A percentile compares a stretch with the other conserved stretches of the same genome.
phyloP scores from a whole-genome alignment of 1,140 invertebrate species.

The Berghia stephanieae region DNA sequence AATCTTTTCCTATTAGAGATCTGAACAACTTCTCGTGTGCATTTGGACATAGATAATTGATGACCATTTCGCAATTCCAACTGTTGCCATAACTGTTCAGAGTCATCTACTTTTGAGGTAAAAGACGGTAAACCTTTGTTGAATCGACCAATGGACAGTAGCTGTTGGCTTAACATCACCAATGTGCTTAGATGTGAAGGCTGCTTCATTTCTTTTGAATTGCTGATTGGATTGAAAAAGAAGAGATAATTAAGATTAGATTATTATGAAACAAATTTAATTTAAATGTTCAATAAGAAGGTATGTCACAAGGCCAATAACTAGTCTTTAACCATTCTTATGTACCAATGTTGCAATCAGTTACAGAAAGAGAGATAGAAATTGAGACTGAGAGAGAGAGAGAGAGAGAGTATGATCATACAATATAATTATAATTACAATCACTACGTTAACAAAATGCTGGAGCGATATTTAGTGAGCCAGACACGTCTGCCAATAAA shows the following conservation, averaged over 20 bases:
- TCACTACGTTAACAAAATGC: too few relatives aligned
- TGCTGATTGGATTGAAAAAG: neutral
- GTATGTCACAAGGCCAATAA: too few relatives aligned
- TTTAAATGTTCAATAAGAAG: too few relatives aligned
- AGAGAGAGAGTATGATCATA: too few relatives aligned
- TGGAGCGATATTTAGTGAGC: too few relatives aligned
- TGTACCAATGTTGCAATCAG: too few relatives aligned
- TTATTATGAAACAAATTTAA: too few relatives aligned
- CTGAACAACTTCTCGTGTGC: slow-evolving; percentile 13
- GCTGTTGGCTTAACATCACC: slow-evolving; percentile 27
- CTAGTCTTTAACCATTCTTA: too few relatives aligned
- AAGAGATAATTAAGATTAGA: neutral
- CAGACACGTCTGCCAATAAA: too few relatives aligned
- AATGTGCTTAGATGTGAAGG: neutral
- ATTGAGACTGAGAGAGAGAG: too few relatives aligned
- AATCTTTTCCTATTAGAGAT: slow-evolving; percentile 9
- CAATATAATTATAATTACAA: too few relatives aligned
- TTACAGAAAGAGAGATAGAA: too few relatives aligned
- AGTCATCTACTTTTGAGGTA: slow-evolving; percentile 6
- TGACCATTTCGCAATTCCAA: slow-evolving; percentile 28
- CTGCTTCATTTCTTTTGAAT: neutral
- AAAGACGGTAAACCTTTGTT: slow-evolving; percentile 28
- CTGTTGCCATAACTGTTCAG: slow-evolving; percentile 31
- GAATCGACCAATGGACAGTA: slow-evolving; percentile 15
- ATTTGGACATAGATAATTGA: slow-evolving; percentile 12